Evolutionary conservation across 2,113 vertebrate species (phyloP), one percentile per base, ranked within the genome.

Genomic region (Megatriorchis doriae): DNA sequence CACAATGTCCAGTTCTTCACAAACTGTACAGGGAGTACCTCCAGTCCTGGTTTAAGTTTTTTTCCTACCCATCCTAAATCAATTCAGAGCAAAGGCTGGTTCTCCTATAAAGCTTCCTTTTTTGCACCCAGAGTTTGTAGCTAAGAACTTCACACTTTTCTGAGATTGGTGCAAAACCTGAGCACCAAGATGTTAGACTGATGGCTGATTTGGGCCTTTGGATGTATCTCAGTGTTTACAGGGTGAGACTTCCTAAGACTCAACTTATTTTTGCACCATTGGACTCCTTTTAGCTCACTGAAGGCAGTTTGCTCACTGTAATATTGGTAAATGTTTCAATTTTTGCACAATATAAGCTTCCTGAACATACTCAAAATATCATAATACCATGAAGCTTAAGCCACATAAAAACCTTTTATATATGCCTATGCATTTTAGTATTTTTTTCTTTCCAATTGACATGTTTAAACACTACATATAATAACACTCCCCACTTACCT

Each of bases 401-500:
- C 20, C 16, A 72, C 20, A 53, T 43, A 79, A 92, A 75, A 77
- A 21, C 4, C 1, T 59, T 53, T 74, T 26, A 50, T 6, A 15
- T 22, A 52, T 32, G 87, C 14, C 55, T 75, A 20, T 26, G 26
- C 7, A 81, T 81, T 81, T 72, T 27, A 34, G 14, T 22, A 47
- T 11, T 85, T 62, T 59, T 59, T 92, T 78, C 55, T 85, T 70
- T 82, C 31, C 36, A 72, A n/a, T 6, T 66, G 48, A 22, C n/a
- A 50, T 5, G 11, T 78, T 86, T 73, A 85, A 80, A 62, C 7
- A 19, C 13, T 38, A 29, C 18, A 6, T 16, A 71, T 27, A 63
- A 56, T 68, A 16, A 25, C 9, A 26, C 2, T n/a, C 34, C 3
- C 9, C 22, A 22, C 96, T 95, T 91, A 99, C 99, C 99, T 99